Evolutionary conservation across 2,888 invertebrate species (phyloP), one percentile per base, ranked within the genome.

Genomic region (Tinea pellionella): DNA sequence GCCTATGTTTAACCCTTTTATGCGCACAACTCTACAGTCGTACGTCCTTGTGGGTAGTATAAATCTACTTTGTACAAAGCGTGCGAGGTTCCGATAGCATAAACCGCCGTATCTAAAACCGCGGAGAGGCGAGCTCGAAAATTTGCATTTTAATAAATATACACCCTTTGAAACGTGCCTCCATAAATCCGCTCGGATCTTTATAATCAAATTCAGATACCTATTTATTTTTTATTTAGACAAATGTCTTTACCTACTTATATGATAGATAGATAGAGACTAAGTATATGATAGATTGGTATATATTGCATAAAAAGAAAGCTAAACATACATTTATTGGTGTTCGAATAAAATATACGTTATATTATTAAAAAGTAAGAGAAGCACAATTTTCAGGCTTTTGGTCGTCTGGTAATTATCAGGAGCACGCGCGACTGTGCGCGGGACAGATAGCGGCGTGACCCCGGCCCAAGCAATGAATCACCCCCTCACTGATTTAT

Each of bases 91-190:
- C 80, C 72, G 87, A 87, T 87, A 87, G 83, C 79, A 67, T 68
- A 74, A 77, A 60, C 32, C 57, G 32, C 57, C 60, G 57, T 81
- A 83, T 81, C 85, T 81, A 82, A 80, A 79, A 80, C 82, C 75
- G 68, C 65, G 67, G 70, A 68, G 77, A 78, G 74, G 78, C 57
- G 57, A 57, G 57, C 57, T 32, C 16, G 77, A 77, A 82, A 87
- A 87, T 87, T 87, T 81, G 87, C 87, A 87, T 87, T 87, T 87
- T 87, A 87, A 87, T 87, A 87, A 87, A 87, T 87, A 87, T 78
- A 86, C 87, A 87, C 87, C 86, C 87, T 85, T 87, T 85, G 75
- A 76, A 82, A 75, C 79, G 74, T 73, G 74, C 78, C 84, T 75
- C 76, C 77, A 82, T 86, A 85, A 87, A 86, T 87, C 78, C 74